These are phyloP conservation scores for Apotomis capreana DNA, from an alignment of 2,888 invertebrate genomes.

Conservation along the genomic window DNA sequence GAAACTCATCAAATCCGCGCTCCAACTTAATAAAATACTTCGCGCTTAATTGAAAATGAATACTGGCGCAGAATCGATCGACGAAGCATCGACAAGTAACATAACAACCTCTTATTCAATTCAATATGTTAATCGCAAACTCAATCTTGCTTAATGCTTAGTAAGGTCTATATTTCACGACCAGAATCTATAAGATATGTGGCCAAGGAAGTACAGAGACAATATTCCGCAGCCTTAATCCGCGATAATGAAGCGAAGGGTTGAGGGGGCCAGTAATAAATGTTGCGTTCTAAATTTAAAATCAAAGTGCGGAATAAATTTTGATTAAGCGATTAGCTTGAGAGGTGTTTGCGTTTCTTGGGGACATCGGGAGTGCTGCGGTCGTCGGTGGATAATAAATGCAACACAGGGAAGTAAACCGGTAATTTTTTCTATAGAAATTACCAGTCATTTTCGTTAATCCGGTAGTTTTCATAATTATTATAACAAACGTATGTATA, in stretches of 20 bases:
- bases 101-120: slow-evolving; percentile 7
- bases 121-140: slow-evolving; percentile 2
- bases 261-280: slow-evolving; percentile 81
- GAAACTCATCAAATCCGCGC: slow-evolving; percentile 82
- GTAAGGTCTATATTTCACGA: slow-evolving; percentile 21
- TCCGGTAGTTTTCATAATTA: no score
- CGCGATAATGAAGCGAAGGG: slow-evolving; percentile 83
- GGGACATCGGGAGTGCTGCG: slow-evolving; percentile 47
- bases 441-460: no score
- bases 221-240: slow-evolving; percentile 82
- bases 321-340: slow-evolving; percentile 83
- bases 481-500: no score
- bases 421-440: no score
- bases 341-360: slow-evolving; percentile 78
- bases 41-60: slow-evolving; percentile 84
- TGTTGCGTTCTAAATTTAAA: slow-evolving; percentile 83
- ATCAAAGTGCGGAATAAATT: slow-evolving; percentile 84
- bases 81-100: slow-evolving; percentile 57
- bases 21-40: slow-evolving; percentile 84
- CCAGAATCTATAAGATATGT: slow-evolving; percentile 17
- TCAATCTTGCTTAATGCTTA: not conserved
- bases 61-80: slow-evolving; percentile 79
- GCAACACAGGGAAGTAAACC: not conserved
- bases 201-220: slow-evolving; percentile 8
- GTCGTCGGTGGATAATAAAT: slow-evolving; percentile 17